A percentile compares a stretch with the other conserved stretches of the same genome.
Conservation (phyloP, 2,113 vertebrate species). For the Leptobrachium ailaonicum region DNA sequence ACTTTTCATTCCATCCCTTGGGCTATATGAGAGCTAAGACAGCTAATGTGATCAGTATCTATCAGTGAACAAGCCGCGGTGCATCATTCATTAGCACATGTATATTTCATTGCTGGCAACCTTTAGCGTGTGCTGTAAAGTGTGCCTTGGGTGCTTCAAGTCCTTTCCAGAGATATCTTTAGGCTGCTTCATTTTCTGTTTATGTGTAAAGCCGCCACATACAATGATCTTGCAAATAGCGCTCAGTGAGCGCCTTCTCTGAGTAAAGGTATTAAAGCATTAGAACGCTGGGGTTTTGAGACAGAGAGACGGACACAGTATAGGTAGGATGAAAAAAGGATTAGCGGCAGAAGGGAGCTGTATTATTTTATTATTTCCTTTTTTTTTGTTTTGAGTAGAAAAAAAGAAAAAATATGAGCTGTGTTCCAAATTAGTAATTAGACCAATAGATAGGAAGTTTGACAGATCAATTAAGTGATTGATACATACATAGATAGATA, state of each 20-base stretch:
- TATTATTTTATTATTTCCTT: too few species aligned
- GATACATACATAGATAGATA: too few species aligned
- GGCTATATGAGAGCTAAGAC: not conserved
- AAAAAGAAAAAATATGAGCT: too few species aligned
- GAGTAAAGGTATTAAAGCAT: slow-evolving; percentile 25
- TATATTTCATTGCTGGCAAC: slow-evolving; percentile 8
- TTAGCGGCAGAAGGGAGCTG: too few species aligned
- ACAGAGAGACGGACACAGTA: too few species aligned
- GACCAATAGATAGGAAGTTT: too few species aligned
- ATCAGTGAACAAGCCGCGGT: slow-evolving; percentile 1
- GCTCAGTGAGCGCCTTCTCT: slow-evolving; percentile 18
- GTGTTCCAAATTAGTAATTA: too few species aligned
- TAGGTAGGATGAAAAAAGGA: too few species aligned
- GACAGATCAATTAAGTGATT: too few species aligned
- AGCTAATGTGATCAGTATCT: slow-evolving; percentile 16
- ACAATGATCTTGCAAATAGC: slow-evolving; percentile 3
- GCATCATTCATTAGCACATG: slow-evolving; percentile 12
- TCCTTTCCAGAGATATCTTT: not conserved
- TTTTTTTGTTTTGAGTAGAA: too few species aligned
- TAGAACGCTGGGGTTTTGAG: not conserved
- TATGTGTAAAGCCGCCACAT: not conserved
- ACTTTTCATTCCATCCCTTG: slow-evolving; percentile 13
- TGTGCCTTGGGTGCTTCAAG: slow-evolving; percentile 3
- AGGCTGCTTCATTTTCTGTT: not conserved
- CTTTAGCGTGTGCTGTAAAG: not conserved